Base-by-base conservation (phyloP, 1,140 invertebrate species). In the Hetaerina americana region DNA sequence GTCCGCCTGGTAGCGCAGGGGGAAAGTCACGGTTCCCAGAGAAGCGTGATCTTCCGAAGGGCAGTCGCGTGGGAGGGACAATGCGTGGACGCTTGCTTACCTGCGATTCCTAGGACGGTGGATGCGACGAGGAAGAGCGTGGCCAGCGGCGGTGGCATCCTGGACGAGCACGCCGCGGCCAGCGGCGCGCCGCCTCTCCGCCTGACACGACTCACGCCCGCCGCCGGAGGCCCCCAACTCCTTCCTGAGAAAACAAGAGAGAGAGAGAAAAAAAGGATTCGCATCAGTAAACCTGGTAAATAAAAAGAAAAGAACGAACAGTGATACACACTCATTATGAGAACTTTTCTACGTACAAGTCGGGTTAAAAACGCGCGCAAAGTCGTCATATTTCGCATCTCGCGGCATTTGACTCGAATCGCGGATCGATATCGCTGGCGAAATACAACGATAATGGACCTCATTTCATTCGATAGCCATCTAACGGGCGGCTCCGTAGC, bases 101-200 rank as follows among this genome's bases (percentile, higher is more conserved):
- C 72, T 49, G 72, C 72, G 72, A 72, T 72, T 40, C 72, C 68
- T 29, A 72, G 72, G 68, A 72, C 68, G 26, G 72, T 72, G 49
- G 72, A 72, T 18, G 68, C 72, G 67, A 72, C 67, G 66, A 72
- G 72, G 27, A 72, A 67, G 40, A 72, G 68, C 24, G 72, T 72
- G 72, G 68, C 72, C 40, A 72, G 40, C 40, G 72, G 72, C 25
- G 72, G 72, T 26, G 72, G 72, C 68, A 68, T 57, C 40, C 40
- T 57, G 40, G 15, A 57, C 2, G 40, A n/a, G 40, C 40, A 57
- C 15, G 3, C 31, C 31, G 31, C 6, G 6, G 6, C 15, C 40
- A n/a, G 2, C 40, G 10, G 22, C 2, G 40, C 15, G 40, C 10
- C 31, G 31, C 31, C 18, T 40, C 6, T 18, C 15, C 40, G 40